These are phyloP conservation scores for Brachypalpus laphriformis DNA, from an alignment of 2,888 invertebrate genomes.

Conservation along the genomic window DNA sequence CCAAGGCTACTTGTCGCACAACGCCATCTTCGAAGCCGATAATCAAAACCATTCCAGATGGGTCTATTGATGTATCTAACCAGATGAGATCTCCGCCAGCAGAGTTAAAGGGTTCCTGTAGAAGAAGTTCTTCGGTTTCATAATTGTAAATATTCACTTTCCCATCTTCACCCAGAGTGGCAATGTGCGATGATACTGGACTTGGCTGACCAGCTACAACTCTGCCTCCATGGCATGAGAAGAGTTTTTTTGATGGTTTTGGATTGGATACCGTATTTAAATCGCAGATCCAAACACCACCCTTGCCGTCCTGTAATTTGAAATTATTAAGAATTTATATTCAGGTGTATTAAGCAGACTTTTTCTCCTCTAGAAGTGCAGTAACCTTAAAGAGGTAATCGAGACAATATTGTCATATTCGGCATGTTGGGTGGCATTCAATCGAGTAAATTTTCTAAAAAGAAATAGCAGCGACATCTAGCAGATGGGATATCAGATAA, in stretches of 20 bases:
- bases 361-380: no score
- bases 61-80: constrained; percentile 87
- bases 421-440: no score
- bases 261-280: constrained; percentile 84
- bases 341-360: no score
- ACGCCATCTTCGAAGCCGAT: constrained; percentile 89
- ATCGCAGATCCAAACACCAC: constrained; percentile 91
- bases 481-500: no score
- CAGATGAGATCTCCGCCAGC: constrained; percentile 87
- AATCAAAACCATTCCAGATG: constrained; percentile 86
- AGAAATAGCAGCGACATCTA: no score
- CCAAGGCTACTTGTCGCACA: constrained; percentile 84
- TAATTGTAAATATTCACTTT: constrained; percentile 90
- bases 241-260: constrained; percentile 83
- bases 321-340: constrained; percentile 25
- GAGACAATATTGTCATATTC: no score
- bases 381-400: no score
- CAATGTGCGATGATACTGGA: constrained; percentile 87
- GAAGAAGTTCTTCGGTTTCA: constrained; percentile 84
- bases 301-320: constrained; percentile 89
- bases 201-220: constrained; percentile 88
- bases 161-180: constrained; percentile 89
- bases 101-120: constrained; percentile 85
- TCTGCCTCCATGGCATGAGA: constrained; percentile 90
- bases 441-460: no score